A percentile compares a stretch with the other conserved stretches of the same genome.
phyloP scores from a whole-genome alignment of 2,113 vertebrate genomes.

The Oxyura jamaicensis region DNA sequence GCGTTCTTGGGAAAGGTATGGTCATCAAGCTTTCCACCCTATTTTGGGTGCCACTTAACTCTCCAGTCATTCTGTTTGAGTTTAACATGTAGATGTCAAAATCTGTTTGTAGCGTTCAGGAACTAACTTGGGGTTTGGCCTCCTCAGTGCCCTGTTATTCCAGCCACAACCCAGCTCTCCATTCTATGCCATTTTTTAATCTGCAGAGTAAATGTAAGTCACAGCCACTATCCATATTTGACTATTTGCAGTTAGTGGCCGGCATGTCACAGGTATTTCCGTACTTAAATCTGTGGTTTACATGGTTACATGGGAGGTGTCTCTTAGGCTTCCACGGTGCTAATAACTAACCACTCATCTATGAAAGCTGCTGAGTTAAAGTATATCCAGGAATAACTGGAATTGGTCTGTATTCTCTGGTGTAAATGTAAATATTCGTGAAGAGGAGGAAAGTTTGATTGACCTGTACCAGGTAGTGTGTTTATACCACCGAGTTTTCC shows the following conservation, averaged over 20 bases:
- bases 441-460: not conserved
- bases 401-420: not conserved
- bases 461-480: rapidly evolving
- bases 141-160: not conserved
- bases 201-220: not conserved
- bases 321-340: not conserved
- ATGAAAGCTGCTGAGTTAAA: not conserved
- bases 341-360: not conserved
- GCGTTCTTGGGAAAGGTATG: not conserved
- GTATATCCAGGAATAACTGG: not conserved
- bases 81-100: not conserved
- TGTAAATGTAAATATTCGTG: not conserved
- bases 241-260: not conserved
- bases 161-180: not conserved
- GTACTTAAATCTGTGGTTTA: not conserved
- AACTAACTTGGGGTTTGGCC: not conserved
- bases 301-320: not conserved
- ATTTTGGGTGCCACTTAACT: not conserved
- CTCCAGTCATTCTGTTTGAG: not conserved
- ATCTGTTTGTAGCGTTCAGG: not conserved
- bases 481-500: not conserved
- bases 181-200: not conserved
- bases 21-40: not conserved
- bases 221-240: not conserved
- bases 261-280: not conserved